Base-by-base conservation (phyloP, 2,888 invertebrate genomes). In the Orthosia gracilis region DNA sequence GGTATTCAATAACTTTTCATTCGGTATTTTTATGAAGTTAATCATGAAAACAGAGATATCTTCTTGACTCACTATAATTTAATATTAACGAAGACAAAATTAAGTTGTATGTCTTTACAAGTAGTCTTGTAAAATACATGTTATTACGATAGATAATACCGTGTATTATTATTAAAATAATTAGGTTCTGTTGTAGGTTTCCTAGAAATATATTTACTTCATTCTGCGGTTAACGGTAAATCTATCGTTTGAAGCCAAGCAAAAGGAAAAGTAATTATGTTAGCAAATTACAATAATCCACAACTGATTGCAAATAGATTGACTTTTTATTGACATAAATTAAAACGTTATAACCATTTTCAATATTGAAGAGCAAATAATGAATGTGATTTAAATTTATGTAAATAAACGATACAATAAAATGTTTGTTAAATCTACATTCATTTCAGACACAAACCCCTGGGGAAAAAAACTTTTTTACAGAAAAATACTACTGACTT, bases 1-100 rank as follows among this genome's bases (percentile, higher is more conserved):
- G 82, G 65, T 68, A 78, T 86, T 85, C 82, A 78, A 84, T 84
- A 75, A 79, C 31, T 70, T 78, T 70, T 58, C 45, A 55, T 68
- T 79, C 11, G 2, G 31, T 55, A 63, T 78, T 84, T 79, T 82
- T 76, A 73, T 73, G 23, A 68, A 65, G 57, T 67, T 63, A 71
- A 78, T 77, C 71, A 69, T 76, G 69, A 71, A 72, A 78, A 82
- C 47, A 54, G 59, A 18, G 59, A 68, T 69, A 52, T 70, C 77
- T 76, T 73, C 59, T 78, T 47, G 65, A 63, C 57, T 69, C 21
- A 57, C 21, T 55, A 26, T 40, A 49, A 78, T 54, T 59, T 75
- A 65, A 66, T 65, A 79, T 68, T 74, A 72, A 70, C 75, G 55
- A 68, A 70, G 31, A 61, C 3, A 18, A 54, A 63, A 40, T 40